A percentile compares a stretch with the other conserved stretches of the same genome.
phyloP scores from a whole-genome alignment of 2,113 vertebrate genomes.

The Puffinus mauretanicus region DNA sequence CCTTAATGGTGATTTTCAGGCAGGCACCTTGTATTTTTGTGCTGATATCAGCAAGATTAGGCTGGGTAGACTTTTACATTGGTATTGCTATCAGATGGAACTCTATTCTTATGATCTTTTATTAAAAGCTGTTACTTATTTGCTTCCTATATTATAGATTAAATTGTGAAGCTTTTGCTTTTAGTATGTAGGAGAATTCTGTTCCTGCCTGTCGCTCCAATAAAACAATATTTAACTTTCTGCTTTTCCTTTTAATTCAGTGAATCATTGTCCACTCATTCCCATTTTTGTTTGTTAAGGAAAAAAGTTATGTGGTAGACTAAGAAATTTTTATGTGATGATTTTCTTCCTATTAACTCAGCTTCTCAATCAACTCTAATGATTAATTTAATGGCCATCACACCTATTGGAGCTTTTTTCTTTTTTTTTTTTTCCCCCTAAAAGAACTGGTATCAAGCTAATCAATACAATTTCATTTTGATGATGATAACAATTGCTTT shows the following conservation, averaged over 20 bases:
- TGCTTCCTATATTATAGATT: neutral
- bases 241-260: neutral
- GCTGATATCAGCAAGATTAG: neutral
- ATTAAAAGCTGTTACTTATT: neutral
- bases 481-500: neutral
- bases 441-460: neutral
- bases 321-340: neutral
- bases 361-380: neutral
- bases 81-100: neutral
- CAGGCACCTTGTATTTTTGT: neutral
- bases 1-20: neutral
- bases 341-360: neutral
- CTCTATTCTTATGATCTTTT: neutral
- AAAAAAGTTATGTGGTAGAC: neutral
- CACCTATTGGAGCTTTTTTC: neutral
- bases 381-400: neutral
- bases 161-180: neutral
- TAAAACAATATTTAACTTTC: neutral
- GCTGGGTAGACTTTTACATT: neutral
- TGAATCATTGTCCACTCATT: neutral
- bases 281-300: neutral
- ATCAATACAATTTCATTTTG: neutral
- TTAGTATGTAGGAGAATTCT: neutral
- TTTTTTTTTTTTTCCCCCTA: too few species aligned
- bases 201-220: neutral